Percentiles rank a stretch among this genome's conserved stretches.
Evolutionary conservation across 2,113 vertebrate species (phyloP).

Genomic region (Amphiprion percula): DNA sequence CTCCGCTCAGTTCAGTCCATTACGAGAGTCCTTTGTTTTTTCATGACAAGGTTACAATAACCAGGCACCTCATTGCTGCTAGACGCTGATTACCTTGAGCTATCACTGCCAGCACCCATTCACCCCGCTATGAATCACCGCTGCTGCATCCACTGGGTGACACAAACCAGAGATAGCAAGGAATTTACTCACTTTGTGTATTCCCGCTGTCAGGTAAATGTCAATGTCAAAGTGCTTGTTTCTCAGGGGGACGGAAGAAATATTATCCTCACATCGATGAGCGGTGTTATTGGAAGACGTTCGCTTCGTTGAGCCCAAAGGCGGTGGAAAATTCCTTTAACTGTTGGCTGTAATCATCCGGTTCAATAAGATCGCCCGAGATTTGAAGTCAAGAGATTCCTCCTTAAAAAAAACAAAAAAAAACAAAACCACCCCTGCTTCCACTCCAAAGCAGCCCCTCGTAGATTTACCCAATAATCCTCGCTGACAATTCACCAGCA

Average conservation of each 20-base stretch:
- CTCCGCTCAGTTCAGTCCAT: slow-evolving; percentile 27
- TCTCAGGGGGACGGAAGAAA: background rate
- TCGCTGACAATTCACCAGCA: slow-evolving; percentile 42
- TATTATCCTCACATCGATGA: slow-evolving; percentile 1
- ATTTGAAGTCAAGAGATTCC: background rate
- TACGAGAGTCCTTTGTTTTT: slow-evolving; percentile 55
- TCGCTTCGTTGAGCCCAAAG: background rate
- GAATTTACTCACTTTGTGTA: slow-evolving; percentile 41
- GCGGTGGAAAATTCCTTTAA: slow-evolving; percentile 9
- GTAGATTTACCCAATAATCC: slow-evolving; percentile 60
- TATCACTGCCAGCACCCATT: slow-evolving; percentile 50
- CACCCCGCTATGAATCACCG: slow-evolving; percentile 46
- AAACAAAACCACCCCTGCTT: slow-evolving; percentile 28
- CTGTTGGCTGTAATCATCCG: slow-evolving; percentile 4
- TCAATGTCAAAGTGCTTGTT: slow-evolving; percentile 27
- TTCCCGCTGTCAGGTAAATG: slow-evolving; percentile 48
- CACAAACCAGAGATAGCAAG: slow-evolving; percentile 53
- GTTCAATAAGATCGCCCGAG: background rate
- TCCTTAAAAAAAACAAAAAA: slow-evolving; percentile 3
- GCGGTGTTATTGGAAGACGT: background rate
- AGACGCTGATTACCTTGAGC: slow-evolving; percentile 57
- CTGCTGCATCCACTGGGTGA: slow-evolving; percentile 42
- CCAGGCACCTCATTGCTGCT: slow-evolving; percentile 43
- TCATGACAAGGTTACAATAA: slow-evolving; percentile 60
- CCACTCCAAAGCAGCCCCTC: slow-evolving; percentile 20